phyloP scores from a whole-genome alignment of 2,797 vertebrate genomes.

The Aplochiton taeniatus region DNA sequence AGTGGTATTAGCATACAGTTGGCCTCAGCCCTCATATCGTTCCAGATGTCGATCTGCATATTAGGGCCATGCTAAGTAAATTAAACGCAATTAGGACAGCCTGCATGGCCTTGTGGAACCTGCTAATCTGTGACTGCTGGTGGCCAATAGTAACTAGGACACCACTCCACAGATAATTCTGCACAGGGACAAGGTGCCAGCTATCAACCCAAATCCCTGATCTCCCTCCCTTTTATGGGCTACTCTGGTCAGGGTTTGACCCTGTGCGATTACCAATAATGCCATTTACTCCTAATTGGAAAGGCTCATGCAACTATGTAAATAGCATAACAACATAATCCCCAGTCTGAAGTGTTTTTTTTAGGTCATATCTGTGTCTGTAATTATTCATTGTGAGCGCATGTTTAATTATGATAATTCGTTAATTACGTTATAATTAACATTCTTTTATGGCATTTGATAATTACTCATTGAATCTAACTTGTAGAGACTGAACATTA shows the following conservation, averaged over 20 bases:
- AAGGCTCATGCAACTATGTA: slow-evolving; percentile 51
- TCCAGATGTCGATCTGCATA: slow-evolving; percentile 50
- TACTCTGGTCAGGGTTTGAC: slow-evolving; percentile 63
- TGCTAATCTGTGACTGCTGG: slow-evolving; percentile 51
- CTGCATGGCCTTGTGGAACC: not conserved
- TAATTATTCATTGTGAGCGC: slow-evolving; percentile 53
- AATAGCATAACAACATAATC: slow-evolving; percentile 55
- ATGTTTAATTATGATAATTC: slow-evolving; percentile 59
- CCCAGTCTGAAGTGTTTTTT: slow-evolving; percentile 62
- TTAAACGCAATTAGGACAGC: slow-evolving; percentile 54
- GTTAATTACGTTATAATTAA: slow-evolving; percentile 67
- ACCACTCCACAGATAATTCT: slow-evolving; percentile 64
- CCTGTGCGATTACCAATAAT: slow-evolving; percentile 69
- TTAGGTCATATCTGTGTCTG: slow-evolving; percentile 73
- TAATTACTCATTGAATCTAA: slow-evolving; percentile 52
- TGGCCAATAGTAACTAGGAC: slow-evolving; percentile 53
- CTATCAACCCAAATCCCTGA: slow-evolving; percentile 24
- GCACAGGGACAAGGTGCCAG: slow-evolving; percentile 25
- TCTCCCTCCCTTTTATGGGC: slow-evolving; percentile 58
- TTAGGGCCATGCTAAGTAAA: slow-evolving; percentile 57
- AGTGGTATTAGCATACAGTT: slow-evolving; percentile 15
- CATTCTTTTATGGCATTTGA: slow-evolving; percentile 47
- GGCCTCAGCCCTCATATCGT: slow-evolving; percentile 18
- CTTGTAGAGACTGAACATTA: slow-evolving; percentile 39
- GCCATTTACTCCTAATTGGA: slow-evolving; percentile 74